These are phyloP conservation scores for Pseudococcus longispinus DNA, from an alignment of 2,888 invertebrate genomes.

Conservation along the genomic window DNA sequence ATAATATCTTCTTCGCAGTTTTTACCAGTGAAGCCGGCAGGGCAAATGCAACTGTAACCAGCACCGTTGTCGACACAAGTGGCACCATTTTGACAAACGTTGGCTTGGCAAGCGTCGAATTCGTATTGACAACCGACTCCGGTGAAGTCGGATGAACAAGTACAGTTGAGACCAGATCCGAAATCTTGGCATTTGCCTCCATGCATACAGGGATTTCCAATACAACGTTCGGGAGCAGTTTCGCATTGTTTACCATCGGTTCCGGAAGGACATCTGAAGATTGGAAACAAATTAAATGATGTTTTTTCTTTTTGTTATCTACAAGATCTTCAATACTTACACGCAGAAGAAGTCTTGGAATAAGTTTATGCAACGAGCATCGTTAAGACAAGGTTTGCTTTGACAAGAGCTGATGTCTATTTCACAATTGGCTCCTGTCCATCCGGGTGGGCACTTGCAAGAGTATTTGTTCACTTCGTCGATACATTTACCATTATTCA, in stretches of 20 bases:
- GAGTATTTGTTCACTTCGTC: conserved; percentile 85
- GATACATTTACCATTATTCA: conserved; percentile 86
- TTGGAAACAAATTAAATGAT: conserved; percentile 13
- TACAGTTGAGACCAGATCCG: conserved; percentile 92
- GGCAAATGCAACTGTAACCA: conserved; percentile 85
- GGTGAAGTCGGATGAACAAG: conserved; percentile 84
- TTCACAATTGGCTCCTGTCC: conserved; percentile 87
- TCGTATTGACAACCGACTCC: conserved; percentile 93
- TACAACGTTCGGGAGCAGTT: conserved; percentile 92
- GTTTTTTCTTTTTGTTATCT: background rate
- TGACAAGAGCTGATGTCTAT: conserved; percentile 86
- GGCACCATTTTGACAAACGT: conserved; percentile 92
- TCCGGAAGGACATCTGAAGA: conserved; percentile 82
- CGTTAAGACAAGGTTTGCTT: conserved; percentile 88
- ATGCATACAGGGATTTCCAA: conserved; percentile 94
- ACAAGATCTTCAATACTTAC: conserved; percentile 72
- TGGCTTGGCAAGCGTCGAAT: conserved; percentile 88
- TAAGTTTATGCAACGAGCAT: conserved; percentile 87
- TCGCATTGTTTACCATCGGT: conserved; percentile 97
- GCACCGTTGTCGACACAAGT: conserved; percentile 86
- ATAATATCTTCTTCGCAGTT: conserved; percentile 90
- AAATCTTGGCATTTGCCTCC: conserved; percentile 95
- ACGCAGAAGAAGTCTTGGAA: conserved; percentile 93
- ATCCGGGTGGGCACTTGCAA: conserved; percentile 83
- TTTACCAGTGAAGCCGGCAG: conserved; percentile 77